Percentiles rank a stretch among this genome's conserved stretches.
Evolutionary conservation across 2,113 vertebrate genomes (phyloP).

Genomic region (Microcebus jonahi): DNA sequence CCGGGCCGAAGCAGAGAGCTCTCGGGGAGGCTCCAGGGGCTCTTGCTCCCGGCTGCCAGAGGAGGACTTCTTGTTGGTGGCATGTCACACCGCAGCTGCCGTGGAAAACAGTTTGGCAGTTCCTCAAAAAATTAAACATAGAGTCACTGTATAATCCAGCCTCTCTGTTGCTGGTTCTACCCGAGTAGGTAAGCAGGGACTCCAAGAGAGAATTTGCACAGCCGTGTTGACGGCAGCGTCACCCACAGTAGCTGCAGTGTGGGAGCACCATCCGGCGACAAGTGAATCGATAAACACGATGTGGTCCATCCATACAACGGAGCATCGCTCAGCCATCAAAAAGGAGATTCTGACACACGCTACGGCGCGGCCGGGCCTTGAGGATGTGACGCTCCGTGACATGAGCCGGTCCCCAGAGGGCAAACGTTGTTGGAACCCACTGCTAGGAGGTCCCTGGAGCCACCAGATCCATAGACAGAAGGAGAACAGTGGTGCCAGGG

Average conservation of each 20-base stretch:
- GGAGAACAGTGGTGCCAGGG: accelerated
- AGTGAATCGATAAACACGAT: accelerated
- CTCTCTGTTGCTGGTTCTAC: too few species aligned
- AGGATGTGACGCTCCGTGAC: accelerated
- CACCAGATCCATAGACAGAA: background rate
- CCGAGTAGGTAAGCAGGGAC: background rate
- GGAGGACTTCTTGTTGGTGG: background rate
- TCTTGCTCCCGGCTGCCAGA: accelerated
- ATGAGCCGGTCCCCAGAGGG: background rate
- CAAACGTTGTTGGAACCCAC: accelerated
- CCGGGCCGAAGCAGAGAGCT: background rate
- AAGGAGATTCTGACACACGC: background rate
- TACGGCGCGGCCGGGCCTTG: accelerated
- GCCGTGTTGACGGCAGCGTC: accelerated
- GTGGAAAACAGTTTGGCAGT: background rate
- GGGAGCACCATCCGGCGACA: background rate
- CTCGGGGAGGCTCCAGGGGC: background rate
- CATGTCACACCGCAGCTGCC: accelerated
- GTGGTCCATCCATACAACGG: accelerated
- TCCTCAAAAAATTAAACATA: background rate
- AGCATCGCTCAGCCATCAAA: accelerated
- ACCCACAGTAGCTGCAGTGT: accelerated
- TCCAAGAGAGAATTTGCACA: accelerated
- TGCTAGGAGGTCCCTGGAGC: accelerated
- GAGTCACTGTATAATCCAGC: background rate